Conservation (phyloP, 2,888 invertebrate species). For the Troides oblongomaculatus region DNA sequence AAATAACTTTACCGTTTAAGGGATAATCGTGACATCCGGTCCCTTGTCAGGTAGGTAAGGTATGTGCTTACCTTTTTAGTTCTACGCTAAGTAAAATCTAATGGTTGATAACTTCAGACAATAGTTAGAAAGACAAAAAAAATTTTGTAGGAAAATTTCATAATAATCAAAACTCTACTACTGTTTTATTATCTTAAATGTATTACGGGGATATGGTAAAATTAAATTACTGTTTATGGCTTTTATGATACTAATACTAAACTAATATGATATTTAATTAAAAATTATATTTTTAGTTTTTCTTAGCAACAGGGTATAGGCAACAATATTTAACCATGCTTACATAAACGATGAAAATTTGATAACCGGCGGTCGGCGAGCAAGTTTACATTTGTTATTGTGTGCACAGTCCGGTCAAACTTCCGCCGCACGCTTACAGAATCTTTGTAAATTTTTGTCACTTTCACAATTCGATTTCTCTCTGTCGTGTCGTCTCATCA, state of each 20-base stretch:
- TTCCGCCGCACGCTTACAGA: conserved; percentile 34
- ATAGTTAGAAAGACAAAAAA: background rate
- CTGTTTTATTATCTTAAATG: no score
- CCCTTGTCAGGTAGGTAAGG: conserved; percentile 45
- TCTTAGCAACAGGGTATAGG: background rate
- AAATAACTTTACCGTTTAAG: conserved; percentile 24
- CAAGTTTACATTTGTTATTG: conserved; percentile 23
- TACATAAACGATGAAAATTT: background rate
- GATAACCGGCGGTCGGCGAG: background rate
- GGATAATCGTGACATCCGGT: conserved; percentile 50
- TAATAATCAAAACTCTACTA: no score
- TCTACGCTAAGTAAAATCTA: background rate
- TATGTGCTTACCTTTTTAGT: background rate
- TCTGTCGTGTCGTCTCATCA: conserved; percentile 29
- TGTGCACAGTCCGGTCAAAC: conserved; percentile 20
- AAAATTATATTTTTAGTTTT: background rate
- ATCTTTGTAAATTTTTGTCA: conserved; percentile 58
- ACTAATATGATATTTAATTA: no score
- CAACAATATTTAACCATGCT: background rate
- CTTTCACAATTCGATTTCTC: conserved; percentile 70
- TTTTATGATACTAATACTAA: no score
- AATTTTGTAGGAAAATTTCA: no score
- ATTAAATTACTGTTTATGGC: no score
- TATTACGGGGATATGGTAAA: no score
- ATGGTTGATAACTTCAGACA: background rate